Conservation (phyloP, 2,113 vertebrate species). For the Charina bottae region DNA sequence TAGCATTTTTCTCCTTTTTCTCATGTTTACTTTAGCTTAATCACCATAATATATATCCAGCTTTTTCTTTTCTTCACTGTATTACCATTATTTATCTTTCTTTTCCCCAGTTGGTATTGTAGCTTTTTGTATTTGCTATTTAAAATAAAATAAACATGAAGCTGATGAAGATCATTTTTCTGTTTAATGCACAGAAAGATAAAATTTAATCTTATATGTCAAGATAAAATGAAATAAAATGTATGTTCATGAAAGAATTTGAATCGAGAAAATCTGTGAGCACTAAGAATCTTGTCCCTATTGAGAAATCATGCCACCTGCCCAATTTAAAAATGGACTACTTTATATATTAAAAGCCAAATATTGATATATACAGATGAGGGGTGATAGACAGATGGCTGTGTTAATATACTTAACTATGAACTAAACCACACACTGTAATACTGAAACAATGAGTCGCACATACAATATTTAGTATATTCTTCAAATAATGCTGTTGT, state of each 20-base stretch:
- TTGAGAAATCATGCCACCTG: not conserved
- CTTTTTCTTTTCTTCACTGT: not conserved
- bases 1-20: not conserved
- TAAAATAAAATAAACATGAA: not conserved
- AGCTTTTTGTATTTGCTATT: not conserved
- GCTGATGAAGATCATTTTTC: not conserved
- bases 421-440: slow-evolving; percentile 17
- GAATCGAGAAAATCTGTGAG: not conserved
- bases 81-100: not conserved
- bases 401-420: slow-evolving; percentile 15
- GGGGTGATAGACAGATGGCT: not conserved
- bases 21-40: not conserved
- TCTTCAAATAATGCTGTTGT: slow-evolving; percentile 21
- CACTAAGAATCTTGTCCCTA: not conserved
- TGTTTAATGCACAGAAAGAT: not conserved
- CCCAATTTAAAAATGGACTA: not conserved
- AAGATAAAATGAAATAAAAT: not conserved
- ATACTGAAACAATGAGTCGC: not conserved
- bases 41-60: not conserved
- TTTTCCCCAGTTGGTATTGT: not conserved
- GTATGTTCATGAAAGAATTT: too few species aligned
- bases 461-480: not conserved
- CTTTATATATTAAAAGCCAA: not conserved
- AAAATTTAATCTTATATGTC: not conserved
- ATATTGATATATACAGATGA: not conserved